phyloP scores from a whole-genome alignment of 2,888 invertebrate species.

The Anoncus sp. region DNA sequence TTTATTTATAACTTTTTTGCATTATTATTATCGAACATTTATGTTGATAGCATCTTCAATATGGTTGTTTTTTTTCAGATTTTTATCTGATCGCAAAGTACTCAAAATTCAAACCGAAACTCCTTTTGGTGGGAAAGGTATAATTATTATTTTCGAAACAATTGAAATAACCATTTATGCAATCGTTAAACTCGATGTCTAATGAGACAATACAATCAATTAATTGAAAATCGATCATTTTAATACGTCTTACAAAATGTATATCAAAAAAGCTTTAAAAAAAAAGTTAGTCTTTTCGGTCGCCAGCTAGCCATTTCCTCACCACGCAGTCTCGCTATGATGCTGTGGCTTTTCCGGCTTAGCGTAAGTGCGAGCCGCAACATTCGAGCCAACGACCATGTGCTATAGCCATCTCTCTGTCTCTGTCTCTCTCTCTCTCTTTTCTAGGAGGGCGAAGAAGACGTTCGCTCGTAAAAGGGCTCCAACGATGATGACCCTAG shows the following conservation, averaged over 20 bases:
- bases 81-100: no score
- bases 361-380: conserved; percentile 65
- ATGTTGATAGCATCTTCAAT: no score
- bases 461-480: conserved; percentile 75
- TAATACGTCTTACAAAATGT: neutral
- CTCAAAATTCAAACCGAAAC: no score
- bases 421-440: conserved; percentile 32
- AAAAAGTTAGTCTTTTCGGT: conserved; percentile 4
- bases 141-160: no score
- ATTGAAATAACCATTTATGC: no score
- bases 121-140: no score
- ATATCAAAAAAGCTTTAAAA: conserved; percentile 1
- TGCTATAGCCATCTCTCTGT: neutral
- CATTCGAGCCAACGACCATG: conserved; percentile 52
- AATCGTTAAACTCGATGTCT: no score
- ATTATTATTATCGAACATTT: no score
- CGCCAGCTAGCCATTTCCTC: conserved; percentile 11
- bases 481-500: conserved; percentile 70
- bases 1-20: no score
- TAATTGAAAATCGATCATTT: neutral
- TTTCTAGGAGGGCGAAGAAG: conserved; percentile 67
- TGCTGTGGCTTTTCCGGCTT: conserved; percentile 68
- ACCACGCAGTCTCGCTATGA: conserved; percentile 4
- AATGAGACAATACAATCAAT: neutral
- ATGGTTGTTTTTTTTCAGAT: no score